Percentiles rank a stretch among this genome's conserved stretches.
These are phyloP conservation scores for Diadromus collaris DNA, from an alignment of 2,888 invertebrate genomes.

Conservation along the genomic window DNA sequence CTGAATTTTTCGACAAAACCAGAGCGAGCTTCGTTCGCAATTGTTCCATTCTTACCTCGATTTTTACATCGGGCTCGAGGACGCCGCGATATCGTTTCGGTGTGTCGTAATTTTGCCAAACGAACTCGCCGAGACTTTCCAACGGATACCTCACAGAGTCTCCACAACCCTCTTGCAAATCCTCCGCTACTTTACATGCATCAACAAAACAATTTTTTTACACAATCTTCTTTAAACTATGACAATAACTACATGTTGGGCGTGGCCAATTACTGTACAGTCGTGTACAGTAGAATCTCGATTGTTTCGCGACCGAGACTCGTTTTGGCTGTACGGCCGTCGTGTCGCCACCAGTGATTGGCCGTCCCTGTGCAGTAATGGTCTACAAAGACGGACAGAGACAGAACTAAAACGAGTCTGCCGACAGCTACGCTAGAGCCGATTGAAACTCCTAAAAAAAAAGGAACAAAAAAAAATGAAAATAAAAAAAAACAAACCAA, in stretches of 20 bases:
- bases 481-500: neutral
- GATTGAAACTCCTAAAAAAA: neutral
- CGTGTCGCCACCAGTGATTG: conserved; percentile 51
- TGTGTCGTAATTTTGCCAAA: conserved; percentile 20
- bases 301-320: conserved; percentile 33
- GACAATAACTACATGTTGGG: conserved; percentile 58
- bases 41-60: conserved; percentile 40
- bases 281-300: conserved; percentile 44
- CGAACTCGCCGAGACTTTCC: neutral
- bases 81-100: conserved; percentile 37
- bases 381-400: conserved; percentile 2
- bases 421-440: neutral
- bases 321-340: conserved; percentile 31
- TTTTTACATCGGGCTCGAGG: conserved; percentile 50
- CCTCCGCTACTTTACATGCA: neutral
- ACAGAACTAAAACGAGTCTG: neutral
- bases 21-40: neutral
- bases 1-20: neutral
- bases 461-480: too few species aligned
- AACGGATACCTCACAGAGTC: neutral
- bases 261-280: conserved; percentile 60
- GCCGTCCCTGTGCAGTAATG: conserved; percentile 33
- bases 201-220: conserved; percentile 29
- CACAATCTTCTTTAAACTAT: conserved; percentile 21
- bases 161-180: neutral